Conservation (phyloP, 2,797 vertebrate genomes). For the Garrulus glandarius region DNA sequence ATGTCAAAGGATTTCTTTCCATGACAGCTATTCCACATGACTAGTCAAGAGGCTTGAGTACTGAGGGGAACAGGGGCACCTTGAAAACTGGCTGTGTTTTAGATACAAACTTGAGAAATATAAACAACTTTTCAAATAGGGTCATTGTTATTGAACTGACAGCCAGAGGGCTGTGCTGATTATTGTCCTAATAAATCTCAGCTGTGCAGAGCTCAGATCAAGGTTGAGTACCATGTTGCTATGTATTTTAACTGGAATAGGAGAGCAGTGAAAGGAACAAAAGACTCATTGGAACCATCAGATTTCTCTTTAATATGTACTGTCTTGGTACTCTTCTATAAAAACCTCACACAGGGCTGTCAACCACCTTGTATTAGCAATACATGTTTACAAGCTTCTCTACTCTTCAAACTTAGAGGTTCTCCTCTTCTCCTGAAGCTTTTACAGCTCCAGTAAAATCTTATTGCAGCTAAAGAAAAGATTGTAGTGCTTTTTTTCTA, state of each 20-base stretch:
- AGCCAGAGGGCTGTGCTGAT: not conserved
- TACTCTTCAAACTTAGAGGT: not conserved
- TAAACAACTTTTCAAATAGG: not conserved
- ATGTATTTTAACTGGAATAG: not conserved
- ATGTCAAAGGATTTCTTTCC: not conserved
- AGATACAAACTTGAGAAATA: not conserved
- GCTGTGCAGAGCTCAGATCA: not conserved
- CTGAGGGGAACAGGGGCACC: not conserved
- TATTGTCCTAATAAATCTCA: not conserved
- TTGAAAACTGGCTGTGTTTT: not conserved
- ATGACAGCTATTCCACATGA: not conserved
- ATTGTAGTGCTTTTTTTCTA: not conserved
- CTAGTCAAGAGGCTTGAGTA: not conserved
- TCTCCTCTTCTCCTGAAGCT: not conserved
- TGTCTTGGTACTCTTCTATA: not conserved
- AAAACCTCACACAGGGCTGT: not conserved
- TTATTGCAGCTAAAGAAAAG: not conserved
- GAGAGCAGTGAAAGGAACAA: not conserved
- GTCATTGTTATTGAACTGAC: not conserved
- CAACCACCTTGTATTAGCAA: not conserved
- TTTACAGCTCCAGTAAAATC: not conserved
- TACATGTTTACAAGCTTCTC: not conserved
- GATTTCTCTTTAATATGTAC: not conserved
- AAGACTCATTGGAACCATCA: not conserved
- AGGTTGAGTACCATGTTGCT: not conserved